Base-by-base conservation (phyloP, 2,797 vertebrate genomes). In the Siniperca obscura region DNA sequence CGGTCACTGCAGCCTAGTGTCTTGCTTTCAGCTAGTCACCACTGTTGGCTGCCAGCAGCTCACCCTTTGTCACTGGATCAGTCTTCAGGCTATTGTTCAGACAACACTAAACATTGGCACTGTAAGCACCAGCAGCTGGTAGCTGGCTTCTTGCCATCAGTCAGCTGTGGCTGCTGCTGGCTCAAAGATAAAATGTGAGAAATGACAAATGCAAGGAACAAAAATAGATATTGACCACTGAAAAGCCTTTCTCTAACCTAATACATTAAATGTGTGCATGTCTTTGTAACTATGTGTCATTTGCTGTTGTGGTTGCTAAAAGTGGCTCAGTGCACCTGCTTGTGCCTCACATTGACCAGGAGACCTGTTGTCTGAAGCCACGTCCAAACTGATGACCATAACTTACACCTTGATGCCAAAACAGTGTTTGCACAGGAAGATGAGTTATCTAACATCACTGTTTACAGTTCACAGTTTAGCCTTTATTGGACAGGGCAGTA, bases 21-120 rank as follows among this genome's bases (percentile, higher is more conserved):
- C 17, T 76, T 48, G 10, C 30, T 76, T 69, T 67, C 14, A 67
- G 72, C 22, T 6, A 34, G 11, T 61, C 57, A 55, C 25, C 50
- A 42, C 40, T 53, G 71, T 83, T 73, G 59, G 64, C 75, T 73
- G 50, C 57, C 55, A 57, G 65, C 38, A 52, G 65, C 70, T 50
- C 48, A 11, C 44, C 77, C 62, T 65, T 65, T 80, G 77, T 75
- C 69, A 73, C 70, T 81, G 81, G 60, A 66, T 89, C 76, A 70
- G 80, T 84, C 82, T 83, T 79, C 36, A 53, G 83, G 78, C 80
- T 53, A 67, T 85, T 90, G 80, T 85, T 86, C 56, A 76, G 59
- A 85, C 81, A 80, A 77, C 62, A 66, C 70, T 22, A 38, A 76
- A 64, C 79, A 84, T 74, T 62, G 67, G 71, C 53, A 57, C 71